Percentiles rank a stretch among this genome's conserved stretches.
phyloP scores from a whole-genome alignment of 2,888 invertebrate genomes.

The Amphipyra tragopoginis region DNA sequence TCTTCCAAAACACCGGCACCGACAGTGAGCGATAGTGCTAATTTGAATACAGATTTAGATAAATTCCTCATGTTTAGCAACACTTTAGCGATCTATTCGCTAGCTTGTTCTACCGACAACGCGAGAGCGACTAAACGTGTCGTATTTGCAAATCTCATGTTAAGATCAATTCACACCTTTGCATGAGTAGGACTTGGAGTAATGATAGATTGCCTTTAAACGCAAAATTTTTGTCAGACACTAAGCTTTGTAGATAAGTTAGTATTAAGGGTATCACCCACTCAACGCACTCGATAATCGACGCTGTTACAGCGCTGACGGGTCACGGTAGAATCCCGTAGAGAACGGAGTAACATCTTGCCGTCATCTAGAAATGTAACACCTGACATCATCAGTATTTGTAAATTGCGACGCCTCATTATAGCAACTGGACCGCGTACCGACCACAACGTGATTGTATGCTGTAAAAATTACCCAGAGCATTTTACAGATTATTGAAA shows the following conservation, averaged over 20 bases:
- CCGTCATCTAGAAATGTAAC: too few species aligned
- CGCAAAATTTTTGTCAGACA: constrained; percentile 15
- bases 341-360: too few species aligned
- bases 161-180: constrained; percentile 13
- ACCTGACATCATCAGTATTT: too few species aligned
- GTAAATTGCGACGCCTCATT: too few species aligned
- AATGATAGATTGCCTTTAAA: constrained; percentile 15
- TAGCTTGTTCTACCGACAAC: too few species aligned
- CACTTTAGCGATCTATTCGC: too few species aligned
- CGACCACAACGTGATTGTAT: too few species aligned
- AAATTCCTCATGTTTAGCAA: neutral
- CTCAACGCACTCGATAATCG: constrained; percentile 9
- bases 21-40: neutral
- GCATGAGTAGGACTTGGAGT: constrained; percentile 11
- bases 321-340: neutral
- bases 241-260: constrained; percentile 19
- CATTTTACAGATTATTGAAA: too few species aligned
- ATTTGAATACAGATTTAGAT: neutral
- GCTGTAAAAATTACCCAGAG: too few species aligned
- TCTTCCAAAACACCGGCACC: neutral
- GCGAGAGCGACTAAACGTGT: neutral
- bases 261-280: constrained; percentile 18
- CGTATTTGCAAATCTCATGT: constrained; percentile 23
- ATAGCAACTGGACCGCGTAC: too few species aligned
- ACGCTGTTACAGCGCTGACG: constrained; percentile 19